Evolutionary conservation across 2,888 invertebrate species (phyloP), one percentile per base, ranked within the genome.

Genomic region (Bombylius major): DNA sequence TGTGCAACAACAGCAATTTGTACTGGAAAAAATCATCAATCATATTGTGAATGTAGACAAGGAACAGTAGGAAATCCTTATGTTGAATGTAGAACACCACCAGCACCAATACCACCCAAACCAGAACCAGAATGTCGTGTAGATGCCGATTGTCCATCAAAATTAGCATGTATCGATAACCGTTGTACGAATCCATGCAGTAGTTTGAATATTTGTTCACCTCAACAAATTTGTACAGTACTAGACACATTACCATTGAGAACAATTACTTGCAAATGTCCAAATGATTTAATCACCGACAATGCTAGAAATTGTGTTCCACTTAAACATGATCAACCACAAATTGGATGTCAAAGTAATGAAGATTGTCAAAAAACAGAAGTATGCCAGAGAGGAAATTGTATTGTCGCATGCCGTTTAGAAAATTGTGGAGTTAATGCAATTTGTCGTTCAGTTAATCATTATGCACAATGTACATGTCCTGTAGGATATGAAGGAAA

Each of bases 211-310:
- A 82, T 88, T 49, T 93, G 93, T 67, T 83, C 82, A 14, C 76
- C 79, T 6, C 87, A 87, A 61, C 88, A 93, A 63, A 80, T 84
- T 57, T 93, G 93, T 70, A 78, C 82, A 58, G 87, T 89, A 0
- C 76, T 87, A 12, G 88, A 90, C 63, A 84, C 89, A 0, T 68
- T 86, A 50, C 91, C 93, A 4, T 73, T 91, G 60, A 81, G 90
- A 53, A 90, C 91, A 0, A 84, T 92, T 64, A 87, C 91, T 64
- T 93, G 93, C 68, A 82, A 87, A 66, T 94, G 93, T 72, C 88
- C 90, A 14, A 79, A 85, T 47, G 90, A 91, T 59, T 88, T 87
- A 1, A 79, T 88, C 49, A 82, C 84, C 0, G 86, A 87, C 61
- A 78, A 78, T 7, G 82, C 83, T 55, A 87, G 85, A 62, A 82